phyloP scores from a whole-genome alignment of 1,140 invertebrate species.

The Hylaeus volcanicus region DNA sequence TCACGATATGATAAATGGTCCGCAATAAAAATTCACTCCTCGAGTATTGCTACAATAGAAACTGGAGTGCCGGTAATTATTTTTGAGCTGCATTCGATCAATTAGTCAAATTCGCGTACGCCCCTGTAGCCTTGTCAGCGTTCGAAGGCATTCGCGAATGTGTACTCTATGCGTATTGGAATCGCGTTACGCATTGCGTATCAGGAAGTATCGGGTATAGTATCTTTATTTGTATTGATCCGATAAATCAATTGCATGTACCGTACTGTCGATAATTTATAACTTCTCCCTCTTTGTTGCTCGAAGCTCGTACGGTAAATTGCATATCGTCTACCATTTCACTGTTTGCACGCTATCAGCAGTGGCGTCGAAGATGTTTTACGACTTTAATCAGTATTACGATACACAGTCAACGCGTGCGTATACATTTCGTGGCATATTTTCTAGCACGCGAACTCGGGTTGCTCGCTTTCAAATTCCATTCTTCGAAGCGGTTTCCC shows the following conservation, averaged over 20 bases:
- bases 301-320: conserved; percentile 15
- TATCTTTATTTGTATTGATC: conserved; percentile 39
- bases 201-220: conserved; percentile 24
- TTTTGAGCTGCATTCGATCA: background rate
- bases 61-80: background rate
- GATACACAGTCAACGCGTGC: conserved; percentile 2
- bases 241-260: conserved; percentile 47
- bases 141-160: background rate
- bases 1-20: no score
- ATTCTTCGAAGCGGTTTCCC: background rate
- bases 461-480: background rate
- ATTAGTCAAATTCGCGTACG: background rate
- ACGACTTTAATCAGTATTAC: conserved; percentile 31
- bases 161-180: background rate
- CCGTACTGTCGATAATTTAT: conserved; percentile 36
- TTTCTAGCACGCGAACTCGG: background rate
- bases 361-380: conserved; percentile 32
- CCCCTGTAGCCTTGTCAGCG: background rate
- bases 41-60: background rate
- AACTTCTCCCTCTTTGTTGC: conserved; percentile 17
- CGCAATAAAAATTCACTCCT: background rate
- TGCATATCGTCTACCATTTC: conserved; percentile 6
- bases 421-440: background rate
- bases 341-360: conserved; percentile 28
- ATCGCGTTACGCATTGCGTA: conserved; percentile 11